These are phyloP conservation scores for Oreohelix idahoensis DNA, from an alignment of 1,140 invertebrate species.

Conservation along the genomic window DNA sequence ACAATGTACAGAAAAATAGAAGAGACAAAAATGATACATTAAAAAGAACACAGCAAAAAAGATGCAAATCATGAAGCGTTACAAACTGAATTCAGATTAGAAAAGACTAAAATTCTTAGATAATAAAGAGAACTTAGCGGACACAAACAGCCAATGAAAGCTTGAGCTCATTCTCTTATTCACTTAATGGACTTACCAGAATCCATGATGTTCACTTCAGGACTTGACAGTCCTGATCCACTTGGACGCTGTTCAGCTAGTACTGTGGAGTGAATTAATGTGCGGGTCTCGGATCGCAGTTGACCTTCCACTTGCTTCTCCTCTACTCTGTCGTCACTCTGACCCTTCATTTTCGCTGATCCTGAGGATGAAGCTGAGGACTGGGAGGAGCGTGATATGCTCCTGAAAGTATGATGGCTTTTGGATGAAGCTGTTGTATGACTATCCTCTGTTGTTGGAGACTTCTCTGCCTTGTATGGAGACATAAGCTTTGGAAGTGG, in stretches of 20 bases:
- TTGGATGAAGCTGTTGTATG: slow-evolving; percentile 26
- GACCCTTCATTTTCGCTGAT: slow-evolving; percentile 30
- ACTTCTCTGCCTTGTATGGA: slow-evolving; percentile 27
- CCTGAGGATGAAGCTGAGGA: slow-evolving; percentile 55
- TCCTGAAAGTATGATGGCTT: slow-evolving; percentile 52
- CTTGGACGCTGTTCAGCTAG: slow-evolving; percentile 37
- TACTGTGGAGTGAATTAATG: slow-evolving; percentile 50
- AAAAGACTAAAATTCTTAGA: too few relatives aligned
- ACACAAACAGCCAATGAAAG: too few relatives aligned
- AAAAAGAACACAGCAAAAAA: too few relatives aligned
- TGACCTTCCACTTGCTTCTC: slow-evolving; percentile 33
- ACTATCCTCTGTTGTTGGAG: slow-evolving; percentile 39
- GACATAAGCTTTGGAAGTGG: not conserved
- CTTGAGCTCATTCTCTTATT: too few relatives aligned
- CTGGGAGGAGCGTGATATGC: slow-evolving; percentile 53
- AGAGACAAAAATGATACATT: too few relatives aligned
- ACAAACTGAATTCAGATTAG: too few relatives aligned
- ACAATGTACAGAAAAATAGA: too few relatives aligned
- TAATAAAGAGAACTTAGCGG: too few relatives aligned
- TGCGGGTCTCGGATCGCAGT: slow-evolving; percentile 62
- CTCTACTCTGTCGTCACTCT: slow-evolving; percentile 12
- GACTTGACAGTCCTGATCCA: slow-evolving; percentile 47
- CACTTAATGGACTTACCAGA: not conserved
- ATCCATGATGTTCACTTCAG: slow-evolving; percentile 21
- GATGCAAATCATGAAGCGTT: too few relatives aligned